Percentiles rank a stretch among this genome's conserved stretches.
Conservation (phyloP, 2,888 invertebrate genomes). For the Tribolium freemani region DNA sequence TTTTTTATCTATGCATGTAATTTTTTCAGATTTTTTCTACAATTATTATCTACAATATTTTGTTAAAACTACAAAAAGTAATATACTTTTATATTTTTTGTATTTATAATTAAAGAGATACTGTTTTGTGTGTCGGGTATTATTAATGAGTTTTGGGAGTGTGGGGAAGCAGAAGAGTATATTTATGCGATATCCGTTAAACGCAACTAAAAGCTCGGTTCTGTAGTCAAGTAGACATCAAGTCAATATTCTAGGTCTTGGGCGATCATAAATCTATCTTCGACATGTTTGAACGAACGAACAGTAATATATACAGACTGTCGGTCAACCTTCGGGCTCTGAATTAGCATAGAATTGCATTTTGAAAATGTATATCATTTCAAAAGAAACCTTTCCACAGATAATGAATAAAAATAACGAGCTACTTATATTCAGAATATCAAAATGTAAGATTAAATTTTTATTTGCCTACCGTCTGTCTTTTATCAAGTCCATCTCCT, state of each 20-base stretch:
- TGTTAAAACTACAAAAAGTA: too few relatives aligned
- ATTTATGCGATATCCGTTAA: constrained; percentile 17
- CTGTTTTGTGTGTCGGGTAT: too few relatives aligned
- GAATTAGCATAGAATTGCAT: constrained; percentile 44
- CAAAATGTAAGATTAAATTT: constrained; percentile 26
- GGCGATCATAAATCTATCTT: constrained; percentile 42
- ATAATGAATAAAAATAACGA: constrained; percentile 45
- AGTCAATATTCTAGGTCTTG: constrained; percentile 35
- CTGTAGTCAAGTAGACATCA: constrained; percentile 38
- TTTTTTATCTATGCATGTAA: too few relatives aligned
- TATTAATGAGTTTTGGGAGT: too few relatives aligned
- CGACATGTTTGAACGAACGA: constrained; percentile 35
- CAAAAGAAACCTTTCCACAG: constrained; percentile 29
- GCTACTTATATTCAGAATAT: constrained; percentile 41
- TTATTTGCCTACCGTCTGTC: constrained; percentile 40
- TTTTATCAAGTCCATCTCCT: constrained; percentile 35
- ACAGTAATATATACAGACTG: constrained; percentile 35
- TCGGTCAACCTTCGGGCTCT: constrained; percentile 32
- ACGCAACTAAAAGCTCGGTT: constrained; percentile 34
- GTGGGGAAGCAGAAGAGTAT: background rate
- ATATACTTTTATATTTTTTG: too few relatives aligned
- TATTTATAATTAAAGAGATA: too few relatives aligned
- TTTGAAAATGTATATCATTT: constrained; percentile 45
- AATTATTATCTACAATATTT: too few relatives aligned
- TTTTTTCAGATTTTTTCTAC: too few relatives aligned